These are phyloP conservation scores for Metopolophium dirhodum DNA, from an alignment of 1,140 invertebrate species.

Conservation along the genomic window DNA sequence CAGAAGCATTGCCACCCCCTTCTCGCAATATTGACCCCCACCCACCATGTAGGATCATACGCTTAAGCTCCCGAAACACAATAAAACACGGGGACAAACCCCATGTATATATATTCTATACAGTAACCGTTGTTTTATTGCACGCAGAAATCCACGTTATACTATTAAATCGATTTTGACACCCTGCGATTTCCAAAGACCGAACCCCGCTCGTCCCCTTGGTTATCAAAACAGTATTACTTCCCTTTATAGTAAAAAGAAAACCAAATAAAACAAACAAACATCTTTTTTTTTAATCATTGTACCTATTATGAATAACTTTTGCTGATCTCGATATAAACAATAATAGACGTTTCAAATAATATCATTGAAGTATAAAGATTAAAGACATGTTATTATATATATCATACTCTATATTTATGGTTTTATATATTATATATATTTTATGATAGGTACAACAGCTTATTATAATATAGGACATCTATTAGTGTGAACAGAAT, in stretches of 20 bases:
- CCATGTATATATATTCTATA: constrained; percentile 50
- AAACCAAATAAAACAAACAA: not conserved
- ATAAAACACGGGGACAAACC: constrained; percentile 47
- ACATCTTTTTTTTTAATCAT: not conserved
- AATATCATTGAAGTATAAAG: not conserved
- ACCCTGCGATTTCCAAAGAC: not conserved
- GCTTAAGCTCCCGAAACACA: constrained; percentile 53
- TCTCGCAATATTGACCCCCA: not conserved
- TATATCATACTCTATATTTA: no score
- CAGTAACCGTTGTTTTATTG: constrained; percentile 48
- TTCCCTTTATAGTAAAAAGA: not conserved
- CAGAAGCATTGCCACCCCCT: constrained; percentile 4
- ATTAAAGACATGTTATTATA: not conserved
- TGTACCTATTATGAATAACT: not conserved
- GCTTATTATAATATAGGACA: no score
- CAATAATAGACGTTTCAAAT: not conserved
- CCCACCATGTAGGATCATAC: constrained; percentile 13
- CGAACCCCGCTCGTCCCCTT: not conserved
- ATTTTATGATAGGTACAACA: no score
- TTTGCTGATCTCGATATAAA: not conserved
- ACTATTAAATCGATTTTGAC: constrained; percentile 13
- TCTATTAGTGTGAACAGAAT: not conserved
- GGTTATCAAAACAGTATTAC: not conserved
- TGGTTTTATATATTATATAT: not conserved
- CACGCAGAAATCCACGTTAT: constrained; percentile 58